Evolutionary conservation across 2,888 invertebrate species (phyloP), one percentile per base, ranked within the genome.

Genomic region (Clostera curtula): DNA sequence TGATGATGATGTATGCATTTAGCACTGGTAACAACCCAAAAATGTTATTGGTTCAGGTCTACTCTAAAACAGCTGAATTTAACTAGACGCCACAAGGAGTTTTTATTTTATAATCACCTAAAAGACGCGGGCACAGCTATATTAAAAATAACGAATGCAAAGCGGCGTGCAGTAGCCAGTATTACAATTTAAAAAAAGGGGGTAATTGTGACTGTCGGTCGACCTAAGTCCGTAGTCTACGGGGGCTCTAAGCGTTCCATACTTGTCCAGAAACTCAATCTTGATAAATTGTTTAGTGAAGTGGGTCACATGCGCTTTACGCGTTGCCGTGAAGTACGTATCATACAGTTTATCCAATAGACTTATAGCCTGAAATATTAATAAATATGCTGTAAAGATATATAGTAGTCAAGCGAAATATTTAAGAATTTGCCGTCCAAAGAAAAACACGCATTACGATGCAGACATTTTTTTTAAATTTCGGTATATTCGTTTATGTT

Each of bases 241-340:
- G n/a, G n/a, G 37, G 36, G 24, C 40, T 50, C 57, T 46, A 53
- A 62, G 60, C 53, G 51, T 48, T 51, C 56, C 76, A 76, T 85
- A 89, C 88, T 88, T 87, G 69, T 86, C 85, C 70, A 86, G 83
- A 61, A 88, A 86, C 62, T 92, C 91, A 66, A 91, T 89, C 84
- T 92, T 92, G 57, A 92, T 85, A 69, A 86, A 91, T 51, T 89
- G 86, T 57, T 88, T 87, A 71, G 87, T 89, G 51, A 91, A 83
- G 62, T 82, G 74, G 56, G 84, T 87, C 62, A 86, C 79, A 66
- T 86, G 86, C 49, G 87, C 75, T 71, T 87, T 87, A 66, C 71
- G 75, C 45, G 70, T 70, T 55, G 75, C 65, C 69, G 65, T 61
- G 75, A 80, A 76, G 63, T 87, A 74, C 50, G 86, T 83, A 53